Evolutionary conservation across 2,797 vertebrate species (phyloP).

Genomic region (Hipposideros larvatus): DNA sequence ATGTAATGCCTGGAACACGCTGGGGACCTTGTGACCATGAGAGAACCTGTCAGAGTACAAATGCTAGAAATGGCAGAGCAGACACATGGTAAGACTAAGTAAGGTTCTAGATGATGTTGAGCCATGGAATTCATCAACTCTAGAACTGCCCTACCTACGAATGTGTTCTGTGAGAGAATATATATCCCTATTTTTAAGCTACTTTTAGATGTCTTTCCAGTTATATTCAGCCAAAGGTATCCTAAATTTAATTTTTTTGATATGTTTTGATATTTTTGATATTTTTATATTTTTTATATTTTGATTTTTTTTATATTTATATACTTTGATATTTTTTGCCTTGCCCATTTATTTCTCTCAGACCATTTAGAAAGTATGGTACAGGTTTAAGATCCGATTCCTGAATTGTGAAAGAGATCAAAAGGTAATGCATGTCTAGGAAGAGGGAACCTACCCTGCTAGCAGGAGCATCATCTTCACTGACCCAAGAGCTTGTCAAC

Average conservation of each 20-base stretch:
- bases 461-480: background rate
- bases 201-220: background rate
- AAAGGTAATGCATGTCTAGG: background rate
- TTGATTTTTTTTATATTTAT: no score
- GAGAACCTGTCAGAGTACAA: background rate
- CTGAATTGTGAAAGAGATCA: background rate
- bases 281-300: no score
- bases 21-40: background rate
- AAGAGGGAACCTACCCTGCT: background rate
- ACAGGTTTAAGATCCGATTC: background rate
- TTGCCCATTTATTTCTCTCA: conserved; percentile 45
- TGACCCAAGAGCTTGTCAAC: background rate
- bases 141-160: background rate
- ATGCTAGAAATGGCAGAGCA: background rate
- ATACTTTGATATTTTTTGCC: background rate
- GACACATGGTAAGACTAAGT: background rate
- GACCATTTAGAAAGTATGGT: background rate
- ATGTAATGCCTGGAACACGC: background rate
- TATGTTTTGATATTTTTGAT: no score
- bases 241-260: background rate
- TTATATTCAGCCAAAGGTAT: background rate
- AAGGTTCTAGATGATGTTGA: background rate
- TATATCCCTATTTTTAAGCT: background rate
- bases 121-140: background rate
- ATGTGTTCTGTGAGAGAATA: background rate